Conservation (phyloP, 2,113 vertebrate species). For the Kryptolebias marmoratus region DNA sequence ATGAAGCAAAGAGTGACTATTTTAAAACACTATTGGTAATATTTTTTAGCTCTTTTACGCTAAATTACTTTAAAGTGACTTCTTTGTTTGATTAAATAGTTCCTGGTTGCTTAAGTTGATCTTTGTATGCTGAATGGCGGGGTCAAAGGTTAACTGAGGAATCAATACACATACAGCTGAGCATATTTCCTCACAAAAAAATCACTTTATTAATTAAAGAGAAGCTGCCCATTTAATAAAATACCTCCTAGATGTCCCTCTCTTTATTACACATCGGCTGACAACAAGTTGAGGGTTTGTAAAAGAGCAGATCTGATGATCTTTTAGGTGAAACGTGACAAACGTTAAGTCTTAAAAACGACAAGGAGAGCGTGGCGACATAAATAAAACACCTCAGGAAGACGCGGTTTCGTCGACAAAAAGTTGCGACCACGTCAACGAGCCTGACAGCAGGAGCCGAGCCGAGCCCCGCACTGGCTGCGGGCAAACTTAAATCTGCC, state of each 20-base stretch:
- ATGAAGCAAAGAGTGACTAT: background rate
- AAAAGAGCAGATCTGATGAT: background rate
- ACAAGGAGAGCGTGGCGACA: background rate
- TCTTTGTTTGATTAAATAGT: background rate
- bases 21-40: background rate
- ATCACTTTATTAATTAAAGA: background rate
- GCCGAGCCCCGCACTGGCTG: constrained; percentile 4
- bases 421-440: background rate
- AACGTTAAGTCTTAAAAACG: background rate
- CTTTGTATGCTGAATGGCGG: constrained; percentile 9
- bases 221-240: background rate
- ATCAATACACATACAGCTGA: constrained; percentile 33
- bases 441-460: constrained; percentile 15
- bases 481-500: constrained; percentile 6
- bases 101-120: constrained; percentile 25
- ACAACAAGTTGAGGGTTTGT: background rate
- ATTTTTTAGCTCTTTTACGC: background rate
- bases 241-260: background rate
- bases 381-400: background rate
- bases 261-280: background rate
- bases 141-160: constrained; percentile 56
- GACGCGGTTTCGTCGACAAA: background rate
- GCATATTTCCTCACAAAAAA: background rate
- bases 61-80: background rate
- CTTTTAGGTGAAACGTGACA: background rate